Percentiles rank a stretch among this genome's conserved stretches.
phyloP scores from a whole-genome alignment of 1,140 invertebrate species.

The Drosophila yakuba region DNA sequence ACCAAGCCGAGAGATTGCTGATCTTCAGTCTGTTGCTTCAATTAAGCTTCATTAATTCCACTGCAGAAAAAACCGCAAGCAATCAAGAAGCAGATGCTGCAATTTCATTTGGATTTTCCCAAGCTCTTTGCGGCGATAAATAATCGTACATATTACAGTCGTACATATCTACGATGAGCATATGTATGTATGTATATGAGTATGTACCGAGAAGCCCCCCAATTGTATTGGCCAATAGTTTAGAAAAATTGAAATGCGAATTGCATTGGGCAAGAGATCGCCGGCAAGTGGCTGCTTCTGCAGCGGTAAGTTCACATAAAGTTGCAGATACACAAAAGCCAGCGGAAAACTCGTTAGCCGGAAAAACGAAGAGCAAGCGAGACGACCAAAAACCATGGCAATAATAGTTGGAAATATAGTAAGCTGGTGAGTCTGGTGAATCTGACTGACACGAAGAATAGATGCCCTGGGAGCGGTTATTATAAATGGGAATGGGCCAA shows the following conservation, averaged over 20 bases:
- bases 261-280: conserved; percentile 59
- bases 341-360: conserved; percentile 63
- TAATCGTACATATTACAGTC: conserved; percentile 46
- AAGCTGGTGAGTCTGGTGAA: conserved; percentile 18
- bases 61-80: conserved; percentile 41
- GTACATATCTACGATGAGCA: conserved; percentile 3
- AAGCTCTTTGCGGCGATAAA: conserved; percentile 41
- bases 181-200: background rate
- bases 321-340: conserved; percentile 32
- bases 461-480: conserved; percentile 39
- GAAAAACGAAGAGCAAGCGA: conserved; percentile 57
- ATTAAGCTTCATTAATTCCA: conserved; percentile 63
- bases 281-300: conserved; percentile 30
- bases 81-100: conserved; percentile 54
- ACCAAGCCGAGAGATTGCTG: conserved; percentile 42
- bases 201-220: conserved; percentile 35
- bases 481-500: conserved; percentile 11
- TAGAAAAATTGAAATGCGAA: conserved; percentile 79
- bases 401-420: conserved; percentile 23
- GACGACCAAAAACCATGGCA: conserved; percentile 44
- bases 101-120: conserved; percentile 54
- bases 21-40: conserved; percentile 56
- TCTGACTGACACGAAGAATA: conserved; percentile 24
- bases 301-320: conserved; percentile 26
- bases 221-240: conserved; percentile 72